Base-by-base conservation (phyloP, 2,113 vertebrate species). In the Chinchilla lanigera region DNA sequence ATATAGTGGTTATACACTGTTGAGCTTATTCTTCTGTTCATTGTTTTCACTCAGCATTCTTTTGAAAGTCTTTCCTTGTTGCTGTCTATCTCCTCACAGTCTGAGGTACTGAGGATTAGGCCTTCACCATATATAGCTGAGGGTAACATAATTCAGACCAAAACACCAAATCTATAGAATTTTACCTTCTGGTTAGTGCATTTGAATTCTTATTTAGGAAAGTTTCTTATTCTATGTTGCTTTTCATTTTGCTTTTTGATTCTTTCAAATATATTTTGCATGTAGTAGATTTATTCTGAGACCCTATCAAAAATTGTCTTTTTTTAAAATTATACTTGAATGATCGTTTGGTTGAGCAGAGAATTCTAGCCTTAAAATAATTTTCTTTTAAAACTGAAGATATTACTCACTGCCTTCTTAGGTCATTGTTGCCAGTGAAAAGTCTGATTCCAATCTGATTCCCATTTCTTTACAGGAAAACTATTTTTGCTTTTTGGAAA, bases 311-410 rank as follows among this genome's bases (percentile, higher is more conserved):
- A 52, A 69, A 52, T 84, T 88, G 69, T 87, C 50, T 89, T 78
- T 78, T 24, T 60, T 84, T 75, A 58, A 58, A 67, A 85, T 38
- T 30, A 86, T 35, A 60, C 16, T 85, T 78, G 69, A 80, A 44
- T 89, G 10, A 26, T 78, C 17, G 26, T 89, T 89, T 47, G 80
- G 44, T 41, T 85, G 56, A 92, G 7, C 83, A n/a, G 56, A 75
- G 84, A 75, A 56, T 81, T 63, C n/a, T 87, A 73, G 56, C 65
- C 69, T 75, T 95, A 77, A 88, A 88, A 92, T 75, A 75, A 71
- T 89, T 92, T 65, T 44, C 73, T 75, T 47, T 75, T 75, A 75
- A 75, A 47, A 75, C 12, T 75, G 73, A 75, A 75, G 41, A 75
- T 75, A 75, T 73, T 41, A 73, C 24, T 75, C 22, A 14, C 41